phyloP scores from a whole-genome alignment of 2,888 invertebrate species.

The Gortyna flavago region DNA sequence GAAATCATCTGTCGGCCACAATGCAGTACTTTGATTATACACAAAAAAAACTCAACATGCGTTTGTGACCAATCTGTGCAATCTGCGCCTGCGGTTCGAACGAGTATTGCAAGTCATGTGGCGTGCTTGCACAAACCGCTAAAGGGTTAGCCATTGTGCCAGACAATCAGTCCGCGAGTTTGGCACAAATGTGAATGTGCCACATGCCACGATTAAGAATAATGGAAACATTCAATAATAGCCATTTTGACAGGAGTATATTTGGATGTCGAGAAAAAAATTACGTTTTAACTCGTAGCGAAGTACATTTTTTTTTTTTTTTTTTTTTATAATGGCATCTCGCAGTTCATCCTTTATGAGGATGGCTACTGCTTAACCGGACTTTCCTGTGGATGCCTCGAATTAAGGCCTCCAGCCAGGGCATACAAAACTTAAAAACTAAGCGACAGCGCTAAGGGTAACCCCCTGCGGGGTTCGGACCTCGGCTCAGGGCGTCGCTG shows the following conservation, averaged over 20 bases:
- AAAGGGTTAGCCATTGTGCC: slow-evolving; percentile 73
- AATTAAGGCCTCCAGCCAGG: too few species aligned
- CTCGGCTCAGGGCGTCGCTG: too few species aligned
- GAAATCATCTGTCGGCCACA: slow-evolving; percentile 75
- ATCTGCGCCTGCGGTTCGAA: slow-evolving; percentile 82
- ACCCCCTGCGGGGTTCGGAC: too few species aligned
- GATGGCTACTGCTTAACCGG: too few species aligned
- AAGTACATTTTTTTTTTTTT: too few species aligned
- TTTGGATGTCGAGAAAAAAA: background rate
- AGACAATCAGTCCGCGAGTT: slow-evolving; percentile 46
- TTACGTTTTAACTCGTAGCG: background rate
- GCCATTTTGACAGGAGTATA: background rate
- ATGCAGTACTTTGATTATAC: slow-evolving; percentile 41
- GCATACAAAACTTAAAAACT: too few species aligned
- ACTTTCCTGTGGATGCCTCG: too few species aligned
- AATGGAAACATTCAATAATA: slow-evolving; percentile 41
- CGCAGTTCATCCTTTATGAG: too few species aligned
- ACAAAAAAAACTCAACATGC: slow-evolving; percentile 63
- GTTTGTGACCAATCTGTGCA: slow-evolving; percentile 79
- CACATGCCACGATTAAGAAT: slow-evolving; percentile 33
- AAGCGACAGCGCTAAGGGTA: too few species aligned
- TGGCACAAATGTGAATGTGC: slow-evolving; percentile 50
- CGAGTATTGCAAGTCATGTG: slow-evolving; percentile 81
- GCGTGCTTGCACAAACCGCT: slow-evolving; percentile 78
- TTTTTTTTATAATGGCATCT: too few species aligned